These are phyloP conservation scores for Coelogynopora nodosa DNA, from an alignment of 2,888 invertebrate species.

Conservation along the genomic window DNA sequence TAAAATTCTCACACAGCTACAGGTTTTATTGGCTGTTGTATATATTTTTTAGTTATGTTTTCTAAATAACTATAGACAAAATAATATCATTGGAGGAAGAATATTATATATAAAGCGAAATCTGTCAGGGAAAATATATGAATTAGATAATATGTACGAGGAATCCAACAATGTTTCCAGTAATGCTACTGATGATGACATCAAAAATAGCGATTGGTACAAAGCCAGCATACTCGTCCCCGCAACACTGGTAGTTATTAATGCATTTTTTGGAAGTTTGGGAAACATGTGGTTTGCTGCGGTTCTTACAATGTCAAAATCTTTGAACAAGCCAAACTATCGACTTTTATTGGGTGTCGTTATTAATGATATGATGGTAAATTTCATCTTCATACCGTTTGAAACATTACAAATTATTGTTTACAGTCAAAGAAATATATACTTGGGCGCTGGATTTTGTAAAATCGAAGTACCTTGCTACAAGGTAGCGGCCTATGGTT, in stretches of 20 bases:
- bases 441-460: background rate
- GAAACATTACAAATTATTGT: background rate
- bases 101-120: background rate
- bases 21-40: too few relatives aligned
- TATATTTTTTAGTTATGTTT: background rate
- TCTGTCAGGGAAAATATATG: too few relatives aligned
- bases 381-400: background rate
- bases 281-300: background rate
- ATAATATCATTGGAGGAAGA: background rate
- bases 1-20: too few relatives aligned
- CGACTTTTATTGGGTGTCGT: slow-evolving; percentile 4
- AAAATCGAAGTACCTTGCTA: background rate
- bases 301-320: background rate
- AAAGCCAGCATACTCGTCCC: background rate
- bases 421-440: background rate
- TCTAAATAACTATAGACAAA: background rate
- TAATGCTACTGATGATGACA: background rate
- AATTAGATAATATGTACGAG: too few relatives aligned
- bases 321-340: background rate
- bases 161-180: too few relatives aligned
- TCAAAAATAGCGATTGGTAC: background rate
- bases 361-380: background rate
- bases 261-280: background rate
- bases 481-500: background rate
- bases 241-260: background rate